Evolutionary conservation across 2,888 invertebrate species (phyloP).

Genomic region (Microplitis manilae): DNA sequence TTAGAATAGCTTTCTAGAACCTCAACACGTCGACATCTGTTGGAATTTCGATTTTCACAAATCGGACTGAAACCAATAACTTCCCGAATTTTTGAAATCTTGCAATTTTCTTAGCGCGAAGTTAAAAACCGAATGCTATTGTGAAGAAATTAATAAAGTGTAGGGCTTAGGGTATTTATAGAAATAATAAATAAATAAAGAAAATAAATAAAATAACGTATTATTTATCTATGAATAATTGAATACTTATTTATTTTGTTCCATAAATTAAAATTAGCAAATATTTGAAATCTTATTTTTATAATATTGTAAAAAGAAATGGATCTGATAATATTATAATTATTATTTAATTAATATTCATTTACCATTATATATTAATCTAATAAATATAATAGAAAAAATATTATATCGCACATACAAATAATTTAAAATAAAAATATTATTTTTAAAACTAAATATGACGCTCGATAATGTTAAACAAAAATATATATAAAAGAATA

Average conservation of each 20-base stretch:
- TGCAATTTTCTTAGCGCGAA: too few relatives aligned
- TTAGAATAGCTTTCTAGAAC: too few relatives aligned
- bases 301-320: constrained; percentile 1
- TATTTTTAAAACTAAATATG: neutral
- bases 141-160: neutral
- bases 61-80: too few relatives aligned
- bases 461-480: neutral
- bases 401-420: constrained; percentile 1
- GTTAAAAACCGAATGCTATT: too few relatives aligned
- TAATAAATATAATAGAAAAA: constrained; percentile 1
- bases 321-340: neutral
- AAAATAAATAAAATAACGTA: neutral
- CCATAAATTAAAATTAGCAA: neutral
- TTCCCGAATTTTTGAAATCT: too few relatives aligned
- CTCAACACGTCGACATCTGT: too few relatives aligned
- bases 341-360: neutral
- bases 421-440: neutral
- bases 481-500: neutral
- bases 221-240: neutral
- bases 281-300: neutral
- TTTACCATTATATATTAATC: neutral
- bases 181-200: neutral
- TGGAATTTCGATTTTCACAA: too few relatives aligned
- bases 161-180: neutral
- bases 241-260: neutral